Base-by-base conservation (phyloP, 2,113 vertebrate species). In the Dasyurus viverrinus region DNA sequence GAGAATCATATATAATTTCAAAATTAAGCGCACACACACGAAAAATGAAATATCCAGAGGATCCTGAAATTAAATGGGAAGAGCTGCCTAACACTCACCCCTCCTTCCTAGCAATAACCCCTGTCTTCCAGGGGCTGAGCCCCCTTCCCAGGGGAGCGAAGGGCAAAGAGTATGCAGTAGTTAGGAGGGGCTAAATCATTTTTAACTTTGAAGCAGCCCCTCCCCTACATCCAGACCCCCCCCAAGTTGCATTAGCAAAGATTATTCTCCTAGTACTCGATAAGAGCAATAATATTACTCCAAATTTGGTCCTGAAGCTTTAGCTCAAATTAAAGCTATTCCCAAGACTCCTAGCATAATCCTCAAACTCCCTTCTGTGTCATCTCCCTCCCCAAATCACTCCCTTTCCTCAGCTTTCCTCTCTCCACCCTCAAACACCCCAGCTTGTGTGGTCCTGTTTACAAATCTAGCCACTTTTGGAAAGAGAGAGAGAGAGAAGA, bases 361-460 rank as follows among this genome's bases (percentile, higher is more conserved):
- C 97, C 95, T 92, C 60, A 16, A 90, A 92, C 96, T 96, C 94
- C 96, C 93, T 91, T 93, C 92, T 92, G 90, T 92, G 57, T 97
- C 98, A 97, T 89, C 96, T 84, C 91, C 89, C 46, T 50, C 89
- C 12, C 47, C 89, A 46, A 36, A 12, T 60, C 23, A 9, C 91
- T 97, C 95, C 94, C 94, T 98, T 97, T 93, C 93, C 96, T 95
- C 95, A 97, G 92, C 92, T 95, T 98, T 95, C 10, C 27, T 36
- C 11, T n/a, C 60, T 76, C 0, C 60, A 96, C 96, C 95, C 94
- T 93, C 93, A 91, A 55, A 93, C 53, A 94, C 95, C 89, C 89
- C 92, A 98, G 97, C 95, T 98, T 98, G 98, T 97, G 96, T 98
- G 98, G 98, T 97, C 94, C 97, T 99, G 98, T 99, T 99, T 98